These are phyloP conservation scores for Thalassophryne amazonica DNA, from an alignment of 2,797 vertebrate genomes.

Conservation along the genomic window DNA sequence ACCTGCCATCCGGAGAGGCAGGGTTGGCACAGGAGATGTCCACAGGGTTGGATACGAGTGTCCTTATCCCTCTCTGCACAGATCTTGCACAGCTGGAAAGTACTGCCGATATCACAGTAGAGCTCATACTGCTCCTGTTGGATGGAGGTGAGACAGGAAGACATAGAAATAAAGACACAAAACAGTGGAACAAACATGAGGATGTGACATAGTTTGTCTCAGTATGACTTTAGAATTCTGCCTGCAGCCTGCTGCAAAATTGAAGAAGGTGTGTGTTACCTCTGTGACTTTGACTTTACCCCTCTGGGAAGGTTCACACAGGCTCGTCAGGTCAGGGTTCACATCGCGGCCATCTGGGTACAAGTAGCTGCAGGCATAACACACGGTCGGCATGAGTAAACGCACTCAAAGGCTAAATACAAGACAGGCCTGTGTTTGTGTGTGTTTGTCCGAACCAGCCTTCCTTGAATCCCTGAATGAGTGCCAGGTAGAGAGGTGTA, in stretches of 20 bases:
- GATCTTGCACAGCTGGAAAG: conserved; percentile 90
- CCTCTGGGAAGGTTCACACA: conserved; percentile 54
- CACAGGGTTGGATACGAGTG: conserved; percentile 82
- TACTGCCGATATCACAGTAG: conserved; percentile 87
- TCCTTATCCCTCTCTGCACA: conserved; percentile 87
- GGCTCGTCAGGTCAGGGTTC: conserved; percentile 80
- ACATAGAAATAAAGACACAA: not conserved
- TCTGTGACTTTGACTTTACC: conserved; percentile 78
- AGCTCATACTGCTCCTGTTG: conserved; percentile 87
- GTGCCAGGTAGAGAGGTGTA: conserved; percentile 78
- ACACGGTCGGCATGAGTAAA: conserved; percentile 1
- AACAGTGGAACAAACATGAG: not conserved
- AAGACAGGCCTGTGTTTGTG: not conserved
- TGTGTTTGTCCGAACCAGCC: conserved; percentile 76
- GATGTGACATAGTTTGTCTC: not conserved
- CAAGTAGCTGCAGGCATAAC: conserved; percentile 75
- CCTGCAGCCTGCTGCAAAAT: not conserved
- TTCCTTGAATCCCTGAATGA: conserved; percentile 82
- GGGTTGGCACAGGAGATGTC: conserved; percentile 83
- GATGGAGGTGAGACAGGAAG: not conserved
- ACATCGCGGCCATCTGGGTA: conserved; percentile 83
- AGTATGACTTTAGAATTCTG: not conserved
- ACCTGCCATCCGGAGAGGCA: conserved; percentile 88
- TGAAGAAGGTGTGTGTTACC: conserved; percentile 55
- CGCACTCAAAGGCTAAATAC: not conserved